These are phyloP conservation scores for human (Homo sapiens) DNA, from an alignment of 2,113 vertebrate genomes.

Conservation along the genomic window DNA sequence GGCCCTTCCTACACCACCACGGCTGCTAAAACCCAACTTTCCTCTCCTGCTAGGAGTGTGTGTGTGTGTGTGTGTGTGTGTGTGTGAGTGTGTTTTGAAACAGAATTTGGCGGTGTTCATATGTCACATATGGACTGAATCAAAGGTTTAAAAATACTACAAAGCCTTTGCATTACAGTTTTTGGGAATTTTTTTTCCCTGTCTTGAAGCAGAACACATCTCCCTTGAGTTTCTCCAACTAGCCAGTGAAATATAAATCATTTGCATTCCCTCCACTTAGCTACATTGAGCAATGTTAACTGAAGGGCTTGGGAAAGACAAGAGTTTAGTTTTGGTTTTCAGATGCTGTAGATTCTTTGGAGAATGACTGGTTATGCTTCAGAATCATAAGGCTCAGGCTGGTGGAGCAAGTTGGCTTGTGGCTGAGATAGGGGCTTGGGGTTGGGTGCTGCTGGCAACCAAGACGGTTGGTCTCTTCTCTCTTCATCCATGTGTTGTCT, in stretches of 20 bases:
- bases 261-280: slow-evolving; percentile 69
- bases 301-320: slow-evolving; percentile 69
- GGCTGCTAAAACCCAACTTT: slow-evolving; percentile 72
- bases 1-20: slow-evolving; percentile 19
- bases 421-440: not conserved
- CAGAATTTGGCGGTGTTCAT: slow-evolving; percentile 78
- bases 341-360: slow-evolving; percentile 42
- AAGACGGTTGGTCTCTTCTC: not conserved
- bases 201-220: slow-evolving; percentile 78
- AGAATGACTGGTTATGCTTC: slow-evolving; percentile 1
- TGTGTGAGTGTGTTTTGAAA: slow-evolving; percentile 67
- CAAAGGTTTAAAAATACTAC: slow-evolving; percentile 83
- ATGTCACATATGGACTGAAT: slow-evolving; percentile 84
- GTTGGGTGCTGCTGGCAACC: not conserved
- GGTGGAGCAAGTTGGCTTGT: not conserved
- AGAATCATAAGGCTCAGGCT: not conserved
- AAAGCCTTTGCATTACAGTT: slow-evolving; percentile 80
- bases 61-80: slow-evolving; percentile 55
- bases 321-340: slow-evolving; percentile 54
- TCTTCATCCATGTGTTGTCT: slow-evolving; percentile 31
- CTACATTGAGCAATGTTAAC: slow-evolving; percentile 70
- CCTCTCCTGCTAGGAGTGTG: slow-evolving; percentile 53
- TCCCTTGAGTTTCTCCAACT: slow-evolving; percentile 78
- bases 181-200: slow-evolving; percentile 50
- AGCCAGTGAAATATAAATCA: slow-evolving; percentile 79